phyloP scores from a whole-genome alignment of 2,797 vertebrate species.

The Synanceia verrucosa region DNA sequence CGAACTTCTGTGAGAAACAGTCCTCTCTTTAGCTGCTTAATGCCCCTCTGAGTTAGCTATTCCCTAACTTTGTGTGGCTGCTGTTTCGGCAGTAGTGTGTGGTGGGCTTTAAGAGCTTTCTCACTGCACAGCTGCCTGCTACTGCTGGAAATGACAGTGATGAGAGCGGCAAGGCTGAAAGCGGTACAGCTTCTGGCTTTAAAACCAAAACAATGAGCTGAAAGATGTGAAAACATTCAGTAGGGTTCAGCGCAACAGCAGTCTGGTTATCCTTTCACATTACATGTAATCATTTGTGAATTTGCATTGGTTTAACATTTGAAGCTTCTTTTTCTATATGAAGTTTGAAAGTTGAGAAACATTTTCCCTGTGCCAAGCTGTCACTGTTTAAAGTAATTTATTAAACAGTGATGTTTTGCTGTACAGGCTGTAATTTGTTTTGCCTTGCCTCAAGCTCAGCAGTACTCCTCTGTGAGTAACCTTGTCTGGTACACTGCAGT shows the following conservation, averaged over 20 bases:
- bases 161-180: background rate
- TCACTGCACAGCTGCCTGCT: background rate
- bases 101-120: background rate
- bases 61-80: background rate
- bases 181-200: background rate
- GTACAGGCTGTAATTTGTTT: slow-evolving; percentile 31
- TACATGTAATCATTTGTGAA: background rate
- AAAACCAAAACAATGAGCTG: background rate
- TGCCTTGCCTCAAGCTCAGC: slow-evolving; percentile 40
- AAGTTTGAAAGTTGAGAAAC: slow-evolving; percentile 42
- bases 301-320: background rate
- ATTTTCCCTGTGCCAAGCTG: slow-evolving; percentile 15
- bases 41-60: background rate
- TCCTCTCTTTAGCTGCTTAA: background rate
- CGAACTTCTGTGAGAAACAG: background rate
- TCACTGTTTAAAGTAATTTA: slow-evolving; percentile 45
- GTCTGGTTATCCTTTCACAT: background rate
- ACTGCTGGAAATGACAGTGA: background rate
- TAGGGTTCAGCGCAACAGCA: background rate
- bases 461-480: slow-evolving; percentile 50
- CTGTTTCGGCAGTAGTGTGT: background rate
- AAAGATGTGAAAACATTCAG: background rate
- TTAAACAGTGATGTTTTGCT: slow-evolving; percentile 55
- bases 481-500: slow-evolving; percentile 38
- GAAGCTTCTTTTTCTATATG: slow-evolving; percentile 1